phyloP scores from a whole-genome alignment of 2,797 vertebrate species.

The Onychomys arenicola region DNA sequence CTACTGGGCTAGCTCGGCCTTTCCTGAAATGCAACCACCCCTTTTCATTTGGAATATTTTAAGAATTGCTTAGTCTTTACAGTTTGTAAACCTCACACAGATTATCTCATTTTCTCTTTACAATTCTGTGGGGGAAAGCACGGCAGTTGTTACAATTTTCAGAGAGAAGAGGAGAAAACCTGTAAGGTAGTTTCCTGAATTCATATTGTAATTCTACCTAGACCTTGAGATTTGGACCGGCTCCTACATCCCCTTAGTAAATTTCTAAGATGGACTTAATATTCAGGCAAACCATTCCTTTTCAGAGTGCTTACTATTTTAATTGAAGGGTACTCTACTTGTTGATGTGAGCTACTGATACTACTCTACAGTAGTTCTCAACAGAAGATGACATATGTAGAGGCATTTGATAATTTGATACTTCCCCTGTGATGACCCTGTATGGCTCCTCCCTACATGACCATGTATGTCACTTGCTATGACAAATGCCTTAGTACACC shows the following conservation, averaged over 20 bases:
- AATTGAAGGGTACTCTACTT: conserved; percentile 13
- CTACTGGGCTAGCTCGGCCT: conserved; percentile 33
- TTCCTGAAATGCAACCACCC: neutral
- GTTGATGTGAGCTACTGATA: neutral
- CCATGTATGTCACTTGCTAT: neutral
- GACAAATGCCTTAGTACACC: neutral
- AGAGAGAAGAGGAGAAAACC: neutral
- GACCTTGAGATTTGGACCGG: neutral
- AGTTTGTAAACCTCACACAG: neutral
- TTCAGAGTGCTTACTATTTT: neutral
- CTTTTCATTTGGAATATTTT: neutral
- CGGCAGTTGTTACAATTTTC: neutral
- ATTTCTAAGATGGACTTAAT: neutral
- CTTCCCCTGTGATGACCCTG: neutral
- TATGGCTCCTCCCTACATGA: neutral
- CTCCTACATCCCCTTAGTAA: neutral
- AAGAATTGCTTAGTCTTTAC: neutral
- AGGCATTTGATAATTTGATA: neutral
- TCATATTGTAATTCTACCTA: neutral
- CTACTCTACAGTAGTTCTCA: neutral
- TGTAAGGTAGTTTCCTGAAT: neutral
- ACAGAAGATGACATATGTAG: neutral
- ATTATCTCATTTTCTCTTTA: conserved; percentile 27
- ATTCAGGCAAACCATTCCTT: neutral
- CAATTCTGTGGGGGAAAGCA: neutral